Base-by-base conservation (phyloP, 2,113 vertebrate genomes). In the Orycteropus afer region DNA sequence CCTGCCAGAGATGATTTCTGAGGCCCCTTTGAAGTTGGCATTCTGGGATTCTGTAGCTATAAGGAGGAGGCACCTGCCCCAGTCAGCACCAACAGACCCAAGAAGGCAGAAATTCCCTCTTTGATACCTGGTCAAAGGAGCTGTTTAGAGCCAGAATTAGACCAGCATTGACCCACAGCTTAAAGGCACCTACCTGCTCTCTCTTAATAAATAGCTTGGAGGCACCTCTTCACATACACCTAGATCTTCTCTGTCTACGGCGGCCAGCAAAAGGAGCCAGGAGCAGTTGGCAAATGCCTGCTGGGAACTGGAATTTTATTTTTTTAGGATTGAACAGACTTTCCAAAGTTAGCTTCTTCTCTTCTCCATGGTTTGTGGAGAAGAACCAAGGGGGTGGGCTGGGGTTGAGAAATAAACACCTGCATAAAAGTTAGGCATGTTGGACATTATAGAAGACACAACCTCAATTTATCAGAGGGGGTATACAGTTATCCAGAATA, bases 351-450 rank as follows among this genome's bases (percentile, higher is more conserved):
- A 47, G 42, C 11, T 81, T 53, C 53, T 77, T 2, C 34, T 47
- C 65, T 63, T 32, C 65, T 69, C 81, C 77, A 40, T 1, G 42
- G 18, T 29, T 61, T 32, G 8, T 63, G 37, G 76, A 74, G 69
- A 78, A 79, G 67, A 61, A 67, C 37, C 34, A 40, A 80, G 74
- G 32, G 18, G 34, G 25, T n/a, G 25, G 18, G 3, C 11, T 14
- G 29, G 53, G 3, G 18, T 29, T 2, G 10, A 20, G 57, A 61
- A 78, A 37, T 3, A 6, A 63, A 37, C 9, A 11, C 2, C 40
- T 42, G 11, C n/a, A 69, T 49, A 59, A 29, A 69, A 27, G 2
- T 8, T 3, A 32, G 17, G 45, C 1, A 0, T 3, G 0, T 12
- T 11, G 37, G 37, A 17, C 27, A 57, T 22, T 14, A 0, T 1